These are phyloP conservation scores for Sweltsa coloradensis DNA, from an alignment of 1,140 invertebrate genomes.

Conservation along the genomic window DNA sequence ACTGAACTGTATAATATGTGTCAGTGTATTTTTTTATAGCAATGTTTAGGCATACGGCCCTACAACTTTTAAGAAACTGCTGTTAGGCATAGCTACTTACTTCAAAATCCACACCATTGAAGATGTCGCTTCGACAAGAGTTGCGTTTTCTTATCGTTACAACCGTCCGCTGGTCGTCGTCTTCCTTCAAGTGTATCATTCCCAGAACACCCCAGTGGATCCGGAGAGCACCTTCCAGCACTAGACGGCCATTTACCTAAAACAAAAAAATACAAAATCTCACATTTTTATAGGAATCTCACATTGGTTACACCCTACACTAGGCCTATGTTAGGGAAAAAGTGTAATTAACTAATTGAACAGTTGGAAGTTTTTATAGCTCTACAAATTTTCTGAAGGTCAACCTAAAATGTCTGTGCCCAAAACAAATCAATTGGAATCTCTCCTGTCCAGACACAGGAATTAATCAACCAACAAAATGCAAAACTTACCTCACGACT, in stretches of 20 bases:
- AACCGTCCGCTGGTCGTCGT: constrained; percentile 68
- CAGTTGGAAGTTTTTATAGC: too few relatives aligned
- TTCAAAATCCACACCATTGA: constrained; percentile 9
- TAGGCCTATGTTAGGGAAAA: too few relatives aligned
- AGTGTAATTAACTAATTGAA: too few relatives aligned
- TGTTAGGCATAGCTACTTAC: too few relatives aligned
- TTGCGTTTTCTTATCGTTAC: constrained; percentile 56
- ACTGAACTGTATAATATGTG: too few relatives aligned
- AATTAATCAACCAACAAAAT: constrained; percentile 5
- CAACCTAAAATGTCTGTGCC: too few relatives aligned
- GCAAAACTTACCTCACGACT: constrained; percentile 46
- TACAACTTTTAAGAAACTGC: too few relatives aligned
- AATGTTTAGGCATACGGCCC: too few relatives aligned
- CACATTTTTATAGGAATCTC: constrained; percentile 1
- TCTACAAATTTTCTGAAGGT: too few relatives aligned
- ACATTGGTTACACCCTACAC: too few relatives aligned
- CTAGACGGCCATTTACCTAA: constrained; percentile 59
- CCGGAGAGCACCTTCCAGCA: constrained; percentile 64
- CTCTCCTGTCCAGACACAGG: too few relatives aligned
- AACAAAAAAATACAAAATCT: constrained; percentile 1
- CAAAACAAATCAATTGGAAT: constrained; percentile 3
- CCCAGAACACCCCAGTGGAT: constrained; percentile 78
- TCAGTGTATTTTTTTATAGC: too few relatives aligned
- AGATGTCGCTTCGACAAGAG: constrained; percentile 40
- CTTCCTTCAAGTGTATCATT: constrained; percentile 75